Base-by-base conservation (phyloP, 2,113 vertebrate genomes). In the Gallinago media region DNA sequence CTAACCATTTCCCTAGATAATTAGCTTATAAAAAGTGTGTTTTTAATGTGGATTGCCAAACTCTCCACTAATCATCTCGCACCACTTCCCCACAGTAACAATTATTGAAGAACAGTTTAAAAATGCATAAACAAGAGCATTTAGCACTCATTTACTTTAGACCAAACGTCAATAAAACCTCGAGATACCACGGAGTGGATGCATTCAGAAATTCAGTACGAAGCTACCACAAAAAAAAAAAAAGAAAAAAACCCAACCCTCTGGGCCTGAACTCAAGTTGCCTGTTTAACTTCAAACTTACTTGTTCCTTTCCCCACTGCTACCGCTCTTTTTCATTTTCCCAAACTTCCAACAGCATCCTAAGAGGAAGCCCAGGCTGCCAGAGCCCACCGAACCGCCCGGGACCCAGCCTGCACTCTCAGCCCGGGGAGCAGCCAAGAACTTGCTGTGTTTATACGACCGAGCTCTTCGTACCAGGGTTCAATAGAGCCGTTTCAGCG, bases 51-150 rank as follows among this genome's bases (percentile, higher is more conserved):
- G 85, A 93, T 54, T 94, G 94, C 91, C 94, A 94, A 87, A 96
- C 85, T 85, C 83, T 96, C 94, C 83, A 49, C 94, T 96, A 94
- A 96, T 87, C 95, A 95, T 75, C 94, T 92, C 91, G 63, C 84
- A 85, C 88, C 87, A 81, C 86, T 84, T 94, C 91, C 83, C 86
- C 70, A 54, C 83, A 65, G 76, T 63, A 96, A 92, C 88, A 90
- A 92, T 86, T 85, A 95, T 49, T 32, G 83, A 94, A 92, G 56
- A 90, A 75, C 72, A 65, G 83, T 72, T 95, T 93, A 72, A 81
- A 94, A 95, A 89, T 3, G 44, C 85, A 91, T 72, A 86, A 94
- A 94, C 68, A 89, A 91, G 47, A 77, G 67, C 70, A 15, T 85
- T 89, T 81, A 78, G 65, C 7, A 17, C 91, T 88, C 71, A n/a